Evolutionary conservation across 2,113 vertebrate species (phyloP).

Genomic region (Bubo blakistoni): DNA sequence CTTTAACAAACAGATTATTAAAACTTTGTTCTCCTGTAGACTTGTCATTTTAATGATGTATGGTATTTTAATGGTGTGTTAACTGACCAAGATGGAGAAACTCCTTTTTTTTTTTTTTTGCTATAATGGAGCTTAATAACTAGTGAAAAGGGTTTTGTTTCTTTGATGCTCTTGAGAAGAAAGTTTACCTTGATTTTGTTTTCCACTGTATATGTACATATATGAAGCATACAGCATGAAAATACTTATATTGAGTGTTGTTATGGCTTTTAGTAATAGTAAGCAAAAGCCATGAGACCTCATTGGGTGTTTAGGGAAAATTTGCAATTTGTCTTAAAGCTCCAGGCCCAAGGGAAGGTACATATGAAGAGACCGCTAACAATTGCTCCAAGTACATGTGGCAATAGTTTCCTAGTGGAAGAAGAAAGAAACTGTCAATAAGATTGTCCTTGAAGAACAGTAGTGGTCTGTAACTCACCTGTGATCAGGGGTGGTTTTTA

Average conservation of each 20-base stretch:
- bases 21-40: neutral
- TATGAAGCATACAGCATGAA: neutral
- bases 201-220: neutral
- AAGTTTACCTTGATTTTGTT: neutral
- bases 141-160: neutral
- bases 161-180: neutral
- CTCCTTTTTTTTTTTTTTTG: neutral
- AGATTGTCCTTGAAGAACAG: neutral
- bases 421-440: neutral
- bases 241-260: neutral
- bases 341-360: neutral
- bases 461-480: neutral
- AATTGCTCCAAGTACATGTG: neutral
- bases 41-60: neutral
- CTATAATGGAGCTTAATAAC: neutral
- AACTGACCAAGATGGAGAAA: neutral
- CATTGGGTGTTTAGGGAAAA: neutral
- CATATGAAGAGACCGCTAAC: accelerated
- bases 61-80: neutral
- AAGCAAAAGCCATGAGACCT: neutral
- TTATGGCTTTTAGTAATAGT: neutral
- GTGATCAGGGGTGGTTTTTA: neutral
- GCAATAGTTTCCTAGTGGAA: neutral
- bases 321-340: neutral
- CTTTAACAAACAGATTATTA: neutral